A percentile compares a stretch with the other conserved stretches of the same genome.
Evolutionary conservation across 2,797 vertebrate genomes (phyloP).

Genomic region (Sebastes trivittatus): DNA sequence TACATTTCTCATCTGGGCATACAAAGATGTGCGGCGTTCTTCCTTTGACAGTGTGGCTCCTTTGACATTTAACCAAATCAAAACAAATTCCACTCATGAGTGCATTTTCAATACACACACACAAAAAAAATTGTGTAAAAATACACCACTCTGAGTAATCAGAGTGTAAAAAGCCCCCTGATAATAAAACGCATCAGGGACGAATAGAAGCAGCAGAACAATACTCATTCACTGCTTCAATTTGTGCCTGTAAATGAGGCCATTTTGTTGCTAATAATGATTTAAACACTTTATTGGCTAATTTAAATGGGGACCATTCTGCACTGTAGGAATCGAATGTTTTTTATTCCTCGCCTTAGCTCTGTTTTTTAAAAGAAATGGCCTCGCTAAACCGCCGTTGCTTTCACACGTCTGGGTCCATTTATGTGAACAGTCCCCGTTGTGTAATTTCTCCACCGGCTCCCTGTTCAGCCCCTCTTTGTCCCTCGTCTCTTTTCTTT

Average conservation of each 20-base stretch:
- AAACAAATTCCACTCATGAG: conserved; percentile 69
- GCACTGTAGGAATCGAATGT: conserved; percentile 11
- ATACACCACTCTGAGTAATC: conserved; percentile 18
- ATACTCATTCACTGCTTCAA: conserved; percentile 3
- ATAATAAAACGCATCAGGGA: conserved; percentile 21
- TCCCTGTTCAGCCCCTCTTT: not conserved
- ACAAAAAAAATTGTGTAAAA: conserved; percentile 18
- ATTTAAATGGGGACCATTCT: conserved; percentile 37
- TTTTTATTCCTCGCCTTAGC: conserved; percentile 43
- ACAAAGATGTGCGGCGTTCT: conserved; percentile 19
- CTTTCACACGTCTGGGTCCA: conserved; percentile 63
- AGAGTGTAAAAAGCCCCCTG: conserved; percentile 38
- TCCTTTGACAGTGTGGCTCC: conserved; percentile 40
- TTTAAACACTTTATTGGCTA: conserved; percentile 43
- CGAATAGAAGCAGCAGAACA: conserved; percentile 12
- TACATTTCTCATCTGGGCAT: conserved; percentile 33
- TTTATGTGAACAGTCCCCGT: conserved; percentile 56
- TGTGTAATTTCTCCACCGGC: conserved; percentile 32
- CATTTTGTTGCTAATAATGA: conserved; percentile 60
- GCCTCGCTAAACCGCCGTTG: conserved; percentile 56
- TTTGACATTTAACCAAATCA: conserved; percentile 68
- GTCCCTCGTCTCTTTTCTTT: not conserved
- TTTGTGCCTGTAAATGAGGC: conserved; percentile 50
- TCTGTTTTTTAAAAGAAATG: conserved; percentile 48
- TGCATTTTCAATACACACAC: conserved; percentile 35